Conservation (phyloP, 2,888 invertebrate species). For the Meiosimyza decipiens region DNA sequence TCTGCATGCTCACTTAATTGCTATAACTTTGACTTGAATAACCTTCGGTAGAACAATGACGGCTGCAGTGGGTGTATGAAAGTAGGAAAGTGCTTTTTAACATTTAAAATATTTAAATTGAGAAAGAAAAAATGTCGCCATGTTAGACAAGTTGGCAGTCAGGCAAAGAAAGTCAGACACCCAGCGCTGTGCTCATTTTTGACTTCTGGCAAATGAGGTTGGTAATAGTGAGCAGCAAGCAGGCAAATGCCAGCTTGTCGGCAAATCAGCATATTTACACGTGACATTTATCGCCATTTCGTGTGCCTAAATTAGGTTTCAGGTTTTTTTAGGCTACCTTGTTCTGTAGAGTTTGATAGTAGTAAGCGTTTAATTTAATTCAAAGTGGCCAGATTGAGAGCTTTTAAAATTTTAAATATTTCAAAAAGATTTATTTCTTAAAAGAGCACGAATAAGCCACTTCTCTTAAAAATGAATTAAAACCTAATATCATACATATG, state of each 20-base stretch:
- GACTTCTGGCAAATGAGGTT: too few species aligned
- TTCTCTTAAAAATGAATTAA: too few species aligned
- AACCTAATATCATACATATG: too few species aligned
- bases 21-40: conserved; percentile 15
- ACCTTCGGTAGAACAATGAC: background rate
- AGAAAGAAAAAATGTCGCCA: background rate
- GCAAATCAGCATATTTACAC: conserved; percentile 25
- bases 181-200: background rate
- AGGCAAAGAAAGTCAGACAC: background rate
- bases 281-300: conserved; percentile 24
- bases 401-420: too few species aligned
- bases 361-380: too few species aligned
- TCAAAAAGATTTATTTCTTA: too few species aligned
- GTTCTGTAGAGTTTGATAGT: too few species aligned
- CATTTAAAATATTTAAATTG: conserved; percentile 16
- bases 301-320: too few species aligned
- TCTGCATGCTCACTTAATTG: conserved; percentile 8
- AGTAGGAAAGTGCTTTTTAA: background rate
- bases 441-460: too few species aligned
- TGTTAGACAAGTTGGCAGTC: background rate
- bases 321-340: too few species aligned
- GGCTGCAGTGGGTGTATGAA: background rate
- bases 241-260: background rate
- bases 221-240: background rate
- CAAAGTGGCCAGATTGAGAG: too few species aligned